These are phyloP conservation scores for Chlamydotis undulata DNA, from an alignment of 2,113 vertebrate species.

Conservation along the genomic window DNA sequence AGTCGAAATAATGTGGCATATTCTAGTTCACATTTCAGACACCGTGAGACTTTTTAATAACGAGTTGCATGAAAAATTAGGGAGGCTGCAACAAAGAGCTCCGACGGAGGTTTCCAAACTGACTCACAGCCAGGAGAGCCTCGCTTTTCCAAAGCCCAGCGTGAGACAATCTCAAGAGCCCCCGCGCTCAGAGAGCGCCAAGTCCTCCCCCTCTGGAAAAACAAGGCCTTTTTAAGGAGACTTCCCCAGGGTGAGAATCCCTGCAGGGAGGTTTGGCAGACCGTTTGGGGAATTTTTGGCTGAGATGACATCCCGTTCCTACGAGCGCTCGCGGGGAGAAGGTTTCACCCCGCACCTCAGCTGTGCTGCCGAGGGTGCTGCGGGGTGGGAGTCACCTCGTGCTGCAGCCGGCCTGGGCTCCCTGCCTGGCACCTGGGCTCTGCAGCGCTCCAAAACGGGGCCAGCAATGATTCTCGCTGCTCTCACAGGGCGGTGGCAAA, in stretches of 20 bases:
- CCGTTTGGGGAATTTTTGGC: background rate
- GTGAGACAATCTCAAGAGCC: conserved; percentile 23
- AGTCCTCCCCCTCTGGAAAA: conserved; percentile 28
- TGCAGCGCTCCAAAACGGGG: fast-evolving
- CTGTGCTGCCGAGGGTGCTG: background rate
- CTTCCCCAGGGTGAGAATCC: background rate
- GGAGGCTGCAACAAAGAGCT: conserved; percentile 58
- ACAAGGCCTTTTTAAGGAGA: background rate
- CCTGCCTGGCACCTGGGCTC: background rate
- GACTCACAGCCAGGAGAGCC: conserved; percentile 25
- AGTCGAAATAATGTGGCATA: conserved; percentile 28
- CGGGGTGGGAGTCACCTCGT: background rate
- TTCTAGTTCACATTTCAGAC: conserved; percentile 43
- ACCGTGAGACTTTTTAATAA: conserved; percentile 56
- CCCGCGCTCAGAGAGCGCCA: background rate
- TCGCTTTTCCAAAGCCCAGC: conserved; percentile 40
- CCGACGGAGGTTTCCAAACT: conserved; percentile 35
- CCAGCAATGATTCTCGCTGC: background rate
- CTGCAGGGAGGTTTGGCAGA: background rate
- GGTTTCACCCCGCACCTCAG: background rate
- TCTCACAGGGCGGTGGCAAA: background rate
- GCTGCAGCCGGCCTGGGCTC: background rate
- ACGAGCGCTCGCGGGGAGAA: background rate
- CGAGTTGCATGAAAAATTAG: conserved; percentile 56
- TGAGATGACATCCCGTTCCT: background rate